Evolutionary conservation across 2,797 vertebrate genomes (phyloP), one percentile per base, ranked within the genome.

Genomic region (Sarcoramphus papa): DNA sequence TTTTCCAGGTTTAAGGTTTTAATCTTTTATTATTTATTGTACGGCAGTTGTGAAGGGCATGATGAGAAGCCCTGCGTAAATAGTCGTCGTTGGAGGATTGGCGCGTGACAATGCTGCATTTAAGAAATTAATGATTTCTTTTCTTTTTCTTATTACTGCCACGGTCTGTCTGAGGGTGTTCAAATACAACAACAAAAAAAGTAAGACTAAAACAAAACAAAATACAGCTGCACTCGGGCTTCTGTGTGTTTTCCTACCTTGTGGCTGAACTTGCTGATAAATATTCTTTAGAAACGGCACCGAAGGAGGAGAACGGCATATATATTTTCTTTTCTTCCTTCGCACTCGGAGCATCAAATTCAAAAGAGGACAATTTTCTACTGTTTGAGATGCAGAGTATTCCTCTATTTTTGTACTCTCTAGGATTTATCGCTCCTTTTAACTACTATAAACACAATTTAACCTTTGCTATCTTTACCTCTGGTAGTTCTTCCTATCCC

Each of bases 1-100:
- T 98, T 98, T 98, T 98, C 98, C 96, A 95, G 98, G 98, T 98
- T 98, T 98, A 98, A 97, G 97, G 93, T 98, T 98, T 98, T 98
- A 98, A 98, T 98, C 98, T 98, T 98, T 98, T 97, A 97, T 98
- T 98, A 98, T 98, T 98, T 98, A 98, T 97, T 87, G 98, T 93
- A 57, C 67, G 23, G 97, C 95, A 96, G 96, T 98, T 98, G 97
- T 85, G 97, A 97, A 97, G 94, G 96, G 91, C 93, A 72, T 94
- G 96, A 95, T 93, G 94, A 97, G 94, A 92, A 97, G 92, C 69
- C 64, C 50, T 8, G 91, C 2, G 56, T 97, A 98, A 97, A 95
- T 51, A 96, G 90, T 56, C 27, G 48, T 72, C 17, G 8, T 40
- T 31, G 77, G 48, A 70, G 93, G 93, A 78, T 59, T 1, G 19